Evolutionary conservation across 2,797 vertebrate genomes (phyloP).

Genomic region (Oophaga sylvatica): DNA sequence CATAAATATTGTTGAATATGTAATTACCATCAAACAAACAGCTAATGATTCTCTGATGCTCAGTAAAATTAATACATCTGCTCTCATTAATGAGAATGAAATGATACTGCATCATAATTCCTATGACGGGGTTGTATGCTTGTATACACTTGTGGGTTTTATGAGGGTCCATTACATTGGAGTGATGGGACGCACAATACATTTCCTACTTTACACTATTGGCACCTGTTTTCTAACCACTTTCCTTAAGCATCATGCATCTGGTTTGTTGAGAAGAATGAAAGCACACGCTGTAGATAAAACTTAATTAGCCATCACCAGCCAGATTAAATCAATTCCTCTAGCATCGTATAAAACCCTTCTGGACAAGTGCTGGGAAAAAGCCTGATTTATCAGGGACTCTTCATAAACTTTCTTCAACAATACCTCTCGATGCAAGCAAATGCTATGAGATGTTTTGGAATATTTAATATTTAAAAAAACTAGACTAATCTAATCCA

Average conservation of each 20-base stretch:
- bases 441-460: not conserved
- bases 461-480: not conserved
- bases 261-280: slow-evolving; percentile 64
- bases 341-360: slow-evolving; percentile 58
- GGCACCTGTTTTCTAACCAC: slow-evolving; percentile 58
- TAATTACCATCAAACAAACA: not conserved
- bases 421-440: slow-evolving; percentile 36
- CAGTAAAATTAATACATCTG: slow-evolving; percentile 22
- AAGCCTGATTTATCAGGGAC: slow-evolving; percentile 45
- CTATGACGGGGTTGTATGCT: slow-evolving; percentile 54
- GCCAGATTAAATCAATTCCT: slow-evolving; percentile 63
- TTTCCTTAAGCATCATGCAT: slow-evolving; percentile 64
- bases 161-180: slow-evolving; percentile 63
- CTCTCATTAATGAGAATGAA: slow-evolving; percentile 33
- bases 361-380: slow-evolving; percentile 54
- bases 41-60: not conserved
- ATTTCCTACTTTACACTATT: slow-evolving; percentile 63
- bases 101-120: slow-evolving; percentile 38
- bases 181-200: slow-evolving; percentile 61
- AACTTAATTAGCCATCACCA: slow-evolving; percentile 69
- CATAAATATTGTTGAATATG: slow-evolving; percentile 9
- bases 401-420: slow-evolving; percentile 37
- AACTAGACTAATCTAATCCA: not conserved
- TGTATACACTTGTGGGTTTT: slow-evolving; percentile 64
- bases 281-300: slow-evolving; percentile 63